These are phyloP conservation scores for Pachypeltis micranthus DNA, from an alignment of 1,140 invertebrate genomes.

Conservation along the genomic window DNA sequence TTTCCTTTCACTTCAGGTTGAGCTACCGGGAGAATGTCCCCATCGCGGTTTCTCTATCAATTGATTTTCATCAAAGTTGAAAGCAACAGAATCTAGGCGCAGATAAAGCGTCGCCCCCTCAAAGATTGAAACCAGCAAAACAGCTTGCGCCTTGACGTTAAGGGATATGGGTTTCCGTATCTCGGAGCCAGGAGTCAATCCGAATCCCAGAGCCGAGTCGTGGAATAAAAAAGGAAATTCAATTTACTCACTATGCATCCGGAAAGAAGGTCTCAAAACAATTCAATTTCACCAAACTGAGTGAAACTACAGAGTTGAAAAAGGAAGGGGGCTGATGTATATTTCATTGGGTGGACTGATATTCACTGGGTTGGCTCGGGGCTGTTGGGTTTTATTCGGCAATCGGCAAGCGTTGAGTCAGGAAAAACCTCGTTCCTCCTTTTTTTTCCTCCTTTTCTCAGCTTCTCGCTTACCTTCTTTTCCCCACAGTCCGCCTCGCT, in stretches of 20 bases:
- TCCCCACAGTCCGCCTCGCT: background rate
- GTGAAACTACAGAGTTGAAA: no score
- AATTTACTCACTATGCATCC: constrained; percentile 8
- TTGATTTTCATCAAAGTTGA: no score
- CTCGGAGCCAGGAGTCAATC: background rate
- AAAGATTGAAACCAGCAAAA: constrained; percentile 7
- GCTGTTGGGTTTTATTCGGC: constrained; percentile 8
- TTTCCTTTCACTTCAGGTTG: no score
- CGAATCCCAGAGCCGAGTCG: background rate
- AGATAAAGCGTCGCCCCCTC: no score
- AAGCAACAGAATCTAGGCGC: no score
- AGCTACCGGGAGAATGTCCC: no score
- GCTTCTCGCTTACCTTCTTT: background rate
- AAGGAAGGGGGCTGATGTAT: background rate
- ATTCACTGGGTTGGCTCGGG: background rate
- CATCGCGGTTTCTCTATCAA: no score
- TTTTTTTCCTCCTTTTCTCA: background rate
- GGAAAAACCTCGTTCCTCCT: background rate
- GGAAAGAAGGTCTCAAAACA: constrained; percentile 5
- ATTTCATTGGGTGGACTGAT: constrained; percentile 9
- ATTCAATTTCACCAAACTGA: constrained; percentile 1
- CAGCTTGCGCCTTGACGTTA: background rate
- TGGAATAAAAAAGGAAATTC: background rate
- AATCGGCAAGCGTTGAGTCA: background rate
- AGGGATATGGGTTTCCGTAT: background rate